phyloP scores from a whole-genome alignment of 2,888 invertebrate genomes.

The Trissolcus brochymenae region DNA sequence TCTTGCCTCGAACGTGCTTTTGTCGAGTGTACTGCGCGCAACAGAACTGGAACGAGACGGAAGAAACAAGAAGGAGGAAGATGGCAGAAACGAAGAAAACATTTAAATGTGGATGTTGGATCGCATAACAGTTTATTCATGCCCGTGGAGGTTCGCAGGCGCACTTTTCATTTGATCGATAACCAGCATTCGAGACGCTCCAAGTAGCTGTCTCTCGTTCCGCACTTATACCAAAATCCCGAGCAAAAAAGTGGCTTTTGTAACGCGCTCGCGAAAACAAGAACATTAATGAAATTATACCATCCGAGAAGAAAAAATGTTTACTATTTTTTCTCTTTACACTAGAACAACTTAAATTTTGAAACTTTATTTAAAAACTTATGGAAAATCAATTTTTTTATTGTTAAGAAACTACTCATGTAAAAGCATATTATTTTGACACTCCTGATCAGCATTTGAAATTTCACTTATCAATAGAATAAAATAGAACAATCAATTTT shows the following conservation, averaged over 20 bases:
- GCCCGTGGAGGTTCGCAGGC: conserved; percentile 67
- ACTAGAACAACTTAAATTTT: no score
- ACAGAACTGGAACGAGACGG: conserved; percentile 48
- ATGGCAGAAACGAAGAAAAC: conserved; percentile 38
- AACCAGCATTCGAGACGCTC: conserved; percentile 52
- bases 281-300: neutral
- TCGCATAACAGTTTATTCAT: conserved; percentile 72
- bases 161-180: conserved; percentile 66
- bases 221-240: conserved; percentile 44
- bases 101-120: conserved; percentile 62
- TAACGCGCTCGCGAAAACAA: conserved; percentile 4
- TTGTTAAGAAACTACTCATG: no score
- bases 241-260: conserved; percentile 43
- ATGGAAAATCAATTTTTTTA: no score
- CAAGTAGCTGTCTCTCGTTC: conserved; percentile 49
- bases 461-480: no score
- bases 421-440: no score
- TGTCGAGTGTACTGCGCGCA: conserved; percentile 55
- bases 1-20: conserved; percentile 65
- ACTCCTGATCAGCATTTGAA: no score
- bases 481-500: no score
- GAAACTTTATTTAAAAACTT: no score
- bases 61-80: conserved; percentile 31
- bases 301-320: neutral
- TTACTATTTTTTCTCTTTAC: no score